Evolutionary conservation across 2,113 vertebrate genomes (phyloP).

Genomic region (Sterrhoptilus dennistouni): DNA sequence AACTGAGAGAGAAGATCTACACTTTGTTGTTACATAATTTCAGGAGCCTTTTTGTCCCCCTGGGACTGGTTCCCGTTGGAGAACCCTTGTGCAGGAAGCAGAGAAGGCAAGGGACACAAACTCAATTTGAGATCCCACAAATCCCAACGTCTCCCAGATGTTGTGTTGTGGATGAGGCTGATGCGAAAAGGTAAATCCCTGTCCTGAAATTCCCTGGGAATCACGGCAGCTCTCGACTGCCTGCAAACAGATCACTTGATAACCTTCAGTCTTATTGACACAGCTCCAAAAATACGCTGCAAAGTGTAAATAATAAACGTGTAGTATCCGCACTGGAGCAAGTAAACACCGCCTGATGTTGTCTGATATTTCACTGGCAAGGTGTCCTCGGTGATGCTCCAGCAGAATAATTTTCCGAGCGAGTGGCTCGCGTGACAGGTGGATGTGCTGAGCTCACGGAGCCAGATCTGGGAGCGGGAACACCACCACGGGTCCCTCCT

Average conservation of each 20-base stretch:
- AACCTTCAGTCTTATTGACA: constrained; percentile 54
- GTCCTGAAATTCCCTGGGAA: constrained; percentile 15
- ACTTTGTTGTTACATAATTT: neutral
- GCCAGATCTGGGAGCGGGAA: neutral
- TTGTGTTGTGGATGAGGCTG: neutral
- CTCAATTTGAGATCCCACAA: neutral
- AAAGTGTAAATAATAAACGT: constrained; percentile 61
- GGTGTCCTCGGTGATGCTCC: constrained; percentile 59
- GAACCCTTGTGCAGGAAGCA: neutral
- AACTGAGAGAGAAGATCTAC: neutral
- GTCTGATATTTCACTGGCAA: constrained; percentile 65
- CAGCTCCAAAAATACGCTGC: constrained; percentile 29
- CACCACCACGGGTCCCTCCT: neutral
- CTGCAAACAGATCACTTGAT: constrained; percentile 54
- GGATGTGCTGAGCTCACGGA: constrained; percentile 32
- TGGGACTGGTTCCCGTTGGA: neutral
- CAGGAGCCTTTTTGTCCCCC: neutral
- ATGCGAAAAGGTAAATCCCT: neutral
- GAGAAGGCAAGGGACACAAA: neutral
- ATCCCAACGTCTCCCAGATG: neutral
- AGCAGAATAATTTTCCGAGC: constrained; percentile 66
- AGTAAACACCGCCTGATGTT: constrained; percentile 57
- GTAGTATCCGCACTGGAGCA: constrained; percentile 64
- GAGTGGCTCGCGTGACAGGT: constrained; percentile 53
- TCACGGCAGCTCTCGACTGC: neutral